Evolutionary conservation across 2,888 invertebrate genomes (phyloP).

Genomic region (Nomada goodeniana): DNA sequence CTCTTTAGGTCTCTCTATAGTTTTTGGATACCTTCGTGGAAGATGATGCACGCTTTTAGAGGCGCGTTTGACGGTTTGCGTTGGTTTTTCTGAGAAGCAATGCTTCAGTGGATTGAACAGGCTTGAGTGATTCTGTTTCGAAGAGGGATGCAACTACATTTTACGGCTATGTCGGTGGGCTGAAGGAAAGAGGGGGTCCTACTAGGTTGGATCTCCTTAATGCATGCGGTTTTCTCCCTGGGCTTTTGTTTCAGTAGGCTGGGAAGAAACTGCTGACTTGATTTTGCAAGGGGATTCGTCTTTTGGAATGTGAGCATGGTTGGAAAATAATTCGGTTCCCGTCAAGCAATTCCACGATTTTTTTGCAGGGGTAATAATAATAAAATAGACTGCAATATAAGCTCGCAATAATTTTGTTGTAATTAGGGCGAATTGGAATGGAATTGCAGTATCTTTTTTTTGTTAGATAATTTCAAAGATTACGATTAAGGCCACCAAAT

Average conservation of each 20-base stretch:
- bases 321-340: not conserved
- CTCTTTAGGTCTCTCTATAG: not conserved
- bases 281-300: not conserved
- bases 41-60: not conserved
- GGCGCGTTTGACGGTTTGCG: not conserved
- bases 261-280: not conserved
- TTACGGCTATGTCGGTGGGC: not conserved
- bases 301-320: not conserved
- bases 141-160: not conserved
- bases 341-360: not conserved
- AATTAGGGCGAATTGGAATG: too few relatives aligned
- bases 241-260: not conserved
- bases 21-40: not conserved
- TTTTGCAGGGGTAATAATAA: too few relatives aligned
- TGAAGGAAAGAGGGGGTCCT: not conserved
- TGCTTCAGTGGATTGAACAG: not conserved
- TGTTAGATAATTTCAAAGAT: too few relatives aligned
- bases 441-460: too few relatives aligned
- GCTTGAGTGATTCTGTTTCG: not conserved
- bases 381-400: too few relatives aligned
- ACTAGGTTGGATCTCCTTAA: constrained; percentile 12
- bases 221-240: constrained; percentile 2
- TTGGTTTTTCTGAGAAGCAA: not conserved
- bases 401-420: too few relatives aligned
- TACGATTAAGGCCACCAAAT: too few relatives aligned